These are phyloP conservation scores for Orchesella cincta DNA, from an alignment of 1,140 invertebrate species.

Conservation along the genomic window DNA sequence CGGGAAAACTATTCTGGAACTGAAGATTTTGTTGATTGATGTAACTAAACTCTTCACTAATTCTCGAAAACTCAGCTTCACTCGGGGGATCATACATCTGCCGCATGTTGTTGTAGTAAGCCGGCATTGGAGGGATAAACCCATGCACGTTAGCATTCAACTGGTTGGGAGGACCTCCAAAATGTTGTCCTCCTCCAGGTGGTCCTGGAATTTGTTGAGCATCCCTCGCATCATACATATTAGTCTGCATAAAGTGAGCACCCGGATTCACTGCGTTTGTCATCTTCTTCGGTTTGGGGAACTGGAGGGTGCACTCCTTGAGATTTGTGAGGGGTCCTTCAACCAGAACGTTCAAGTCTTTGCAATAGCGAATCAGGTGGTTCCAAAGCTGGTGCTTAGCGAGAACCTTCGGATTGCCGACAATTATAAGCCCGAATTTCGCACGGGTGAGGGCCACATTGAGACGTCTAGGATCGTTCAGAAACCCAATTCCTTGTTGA, in stretches of 20 bases:
- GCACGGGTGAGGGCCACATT: conserved; percentile 98
- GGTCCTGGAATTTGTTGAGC: not conserved
- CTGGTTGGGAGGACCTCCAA: not conserved
- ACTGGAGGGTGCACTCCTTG: conserved; percentile 94
- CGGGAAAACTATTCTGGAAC: conserved; percentile 60
- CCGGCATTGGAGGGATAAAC: conserved; percentile 12
- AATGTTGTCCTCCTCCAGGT: not conserved
- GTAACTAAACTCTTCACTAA: conserved; percentile 20
- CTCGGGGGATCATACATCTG: not conserved
- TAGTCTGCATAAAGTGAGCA: conserved; percentile 94
- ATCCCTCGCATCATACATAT: conserved; percentile 76
- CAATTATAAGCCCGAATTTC: conserved; percentile 97
- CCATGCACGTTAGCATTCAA: not conserved
- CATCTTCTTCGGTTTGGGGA: conserved; percentile 94
- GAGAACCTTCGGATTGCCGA: conserved; percentile 98
- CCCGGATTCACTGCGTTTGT: conserved; percentile 92
- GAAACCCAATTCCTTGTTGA: conserved; percentile 89
- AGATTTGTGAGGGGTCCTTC: conserved; percentile 97
- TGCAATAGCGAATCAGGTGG: conserved; percentile 95
- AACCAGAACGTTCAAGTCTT: conserved; percentile 95
- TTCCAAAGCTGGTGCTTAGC: conserved; percentile 98
- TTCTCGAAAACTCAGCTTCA: not conserved
- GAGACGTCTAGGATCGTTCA: conserved; percentile 94
- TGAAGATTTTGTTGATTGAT: conserved; percentile 21
- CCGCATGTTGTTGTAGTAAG: conserved; percentile 22